These are phyloP conservation scores for Ariolimax columbianus DNA, from an alignment of 2,888 invertebrate genomes.

Conservation along the genomic window DNA sequence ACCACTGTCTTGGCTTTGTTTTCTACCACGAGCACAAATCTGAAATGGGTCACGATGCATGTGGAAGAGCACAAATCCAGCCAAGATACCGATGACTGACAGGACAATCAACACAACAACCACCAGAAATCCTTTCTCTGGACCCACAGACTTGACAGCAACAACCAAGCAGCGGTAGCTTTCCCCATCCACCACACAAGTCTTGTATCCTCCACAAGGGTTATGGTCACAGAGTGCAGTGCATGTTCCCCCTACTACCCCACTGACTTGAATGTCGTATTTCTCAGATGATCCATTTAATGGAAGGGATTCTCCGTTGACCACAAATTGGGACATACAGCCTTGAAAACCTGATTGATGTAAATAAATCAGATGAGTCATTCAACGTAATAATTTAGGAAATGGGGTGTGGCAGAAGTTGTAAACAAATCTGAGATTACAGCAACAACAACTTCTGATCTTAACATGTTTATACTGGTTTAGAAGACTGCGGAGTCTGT, in stretches of 20 bases:
- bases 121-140: conserved; percentile 94
- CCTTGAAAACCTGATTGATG: conserved; percentile 86
- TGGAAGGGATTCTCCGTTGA: conserved; percentile 93
- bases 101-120: conserved; percentile 96
- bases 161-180: conserved; percentile 56
- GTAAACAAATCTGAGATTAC: too few relatives aligned
- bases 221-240: conserved; percentile 62
- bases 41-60: conserved; percentile 85
- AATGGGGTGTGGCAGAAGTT: too few relatives aligned
- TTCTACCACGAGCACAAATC: conserved; percentile 46
- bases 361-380: too few relatives aligned
- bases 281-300: conserved; percentile 88
- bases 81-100: conserved; percentile 69
- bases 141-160: conserved; percentile 87
- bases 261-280: conserved; percentile 68
- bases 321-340: conserved; percentile 91
- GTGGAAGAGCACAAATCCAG: conserved; percentile 89
- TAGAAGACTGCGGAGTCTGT: too few relatives aligned
- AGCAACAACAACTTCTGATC: too few relatives aligned
- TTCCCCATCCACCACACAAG: conserved; percentile 63
- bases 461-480: too few relatives aligned
- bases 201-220: conserved; percentile 59
- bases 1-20: conserved; percentile 9
- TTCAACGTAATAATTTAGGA: too few relatives aligned
- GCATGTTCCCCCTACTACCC: conserved; percentile 64